phyloP scores from a whole-genome alignment of 2,888 invertebrate species.

The Ormyrus thymus region DNA sequence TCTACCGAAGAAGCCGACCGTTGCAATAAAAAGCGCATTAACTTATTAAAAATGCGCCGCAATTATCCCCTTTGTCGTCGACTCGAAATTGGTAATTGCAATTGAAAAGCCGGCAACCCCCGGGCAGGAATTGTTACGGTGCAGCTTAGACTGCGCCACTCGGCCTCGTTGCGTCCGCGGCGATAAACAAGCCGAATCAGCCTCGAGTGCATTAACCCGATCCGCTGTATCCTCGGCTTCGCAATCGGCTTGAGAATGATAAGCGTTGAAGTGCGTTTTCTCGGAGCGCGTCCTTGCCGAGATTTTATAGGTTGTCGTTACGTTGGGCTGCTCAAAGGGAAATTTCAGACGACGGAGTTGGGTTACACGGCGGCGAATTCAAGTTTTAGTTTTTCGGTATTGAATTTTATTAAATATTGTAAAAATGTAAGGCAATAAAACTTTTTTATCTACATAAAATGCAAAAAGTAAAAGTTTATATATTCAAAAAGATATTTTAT shows the following conservation, averaged over 20 bases:
- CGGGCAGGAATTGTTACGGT: conserved; percentile 8
- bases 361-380: no score
- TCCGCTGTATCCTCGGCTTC: conserved; percentile 26
- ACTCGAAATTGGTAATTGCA: conserved; percentile 42
- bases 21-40: neutral
- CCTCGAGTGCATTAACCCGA: conserved; percentile 49
- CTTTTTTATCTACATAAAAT: no score
- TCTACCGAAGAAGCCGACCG: no score
- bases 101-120: conserved; percentile 13
- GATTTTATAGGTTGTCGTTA: no score
- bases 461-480: no score
- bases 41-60: conserved; percentile 4
- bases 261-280: neutral
- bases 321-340: no score
- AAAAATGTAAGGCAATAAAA: no score
- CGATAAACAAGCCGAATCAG: neutral
- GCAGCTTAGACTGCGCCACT: conserved; percentile 25
- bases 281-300: no score
- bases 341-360: no score
- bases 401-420: no score
- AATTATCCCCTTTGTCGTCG: conserved; percentile 4
- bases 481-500: no score
- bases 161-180: conserved; percentile 6
- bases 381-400: no score
- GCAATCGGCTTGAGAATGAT: conserved; percentile 22